Evolutionary conservation across 2,113 vertebrate genomes (phyloP).

Genomic region (Herpailurus yagouaroundi): DNA sequence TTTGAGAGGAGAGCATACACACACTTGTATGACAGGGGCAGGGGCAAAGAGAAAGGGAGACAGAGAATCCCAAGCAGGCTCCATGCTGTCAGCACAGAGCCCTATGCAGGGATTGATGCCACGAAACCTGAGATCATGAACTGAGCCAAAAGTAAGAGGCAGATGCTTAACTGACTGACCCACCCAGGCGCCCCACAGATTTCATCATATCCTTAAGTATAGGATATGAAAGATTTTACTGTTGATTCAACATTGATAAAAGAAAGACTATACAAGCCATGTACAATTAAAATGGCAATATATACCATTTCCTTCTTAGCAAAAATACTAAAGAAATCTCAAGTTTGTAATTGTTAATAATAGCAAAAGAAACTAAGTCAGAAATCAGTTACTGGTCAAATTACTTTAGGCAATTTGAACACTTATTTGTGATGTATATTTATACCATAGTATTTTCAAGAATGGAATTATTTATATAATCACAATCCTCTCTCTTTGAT

Average conservation of each 20-base stretch:
- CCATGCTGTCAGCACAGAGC: too few species aligned
- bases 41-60: too few species aligned
- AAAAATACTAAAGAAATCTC: neutral
- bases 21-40: too few species aligned
- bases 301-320: neutral
- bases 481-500: neutral
- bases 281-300: neutral
- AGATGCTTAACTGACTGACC: too few species aligned
- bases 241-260: neutral
- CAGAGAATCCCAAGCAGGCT: too few species aligned
- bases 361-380: neutral
- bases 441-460: neutral
- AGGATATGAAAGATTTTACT: neutral
- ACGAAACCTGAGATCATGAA: too few species aligned
- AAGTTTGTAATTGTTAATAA: neutral
- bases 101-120: too few species aligned
- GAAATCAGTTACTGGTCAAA: neutral
- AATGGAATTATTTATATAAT: neutral
- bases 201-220: neutral
- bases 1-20: too few species aligned
- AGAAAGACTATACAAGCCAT: neutral
- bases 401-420: constrained; percentile 33
- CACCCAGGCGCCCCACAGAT: too few species aligned
- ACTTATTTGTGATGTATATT: neutral
- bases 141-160: too few species aligned